Base-by-base conservation (phyloP, 2,797 vertebrate species). In the Leontocebus nigricollis region DNA sequence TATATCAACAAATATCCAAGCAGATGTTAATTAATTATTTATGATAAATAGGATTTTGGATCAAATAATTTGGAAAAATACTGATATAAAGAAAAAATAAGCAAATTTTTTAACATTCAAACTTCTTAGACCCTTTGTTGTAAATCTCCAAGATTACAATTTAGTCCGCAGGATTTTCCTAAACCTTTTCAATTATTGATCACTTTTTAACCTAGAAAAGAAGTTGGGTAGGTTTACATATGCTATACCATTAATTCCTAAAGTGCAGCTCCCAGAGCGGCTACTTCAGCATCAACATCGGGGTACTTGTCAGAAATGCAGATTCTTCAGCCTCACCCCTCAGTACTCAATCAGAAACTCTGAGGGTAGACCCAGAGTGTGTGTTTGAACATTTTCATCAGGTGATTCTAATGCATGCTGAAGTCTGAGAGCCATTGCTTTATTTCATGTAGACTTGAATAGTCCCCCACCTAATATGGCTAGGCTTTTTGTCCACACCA, bases 51-150 rank as follows among this genome's bases (percentile, higher is more conserved):
- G 3, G 1, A 22, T 11, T 81, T 77, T 22, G 33, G 30, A 85
- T 61, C 19, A 50, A 90, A 90, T 88, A 41, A 81, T 73, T 87
- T 95, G 36, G 50, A 48, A 36, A 88, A 93, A 76, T 76, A 61
- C 2, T 20, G 5, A 76, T 27, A 80, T 80, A 41, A 87, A 86
- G 19, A 82, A 36, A 67, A 92, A 77, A 41, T 77, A 75, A 93
- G 22, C 1, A 46, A 36, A 36, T 26, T n/a, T 95, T 12, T 94
- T 59, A 33, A 22, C 4, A 9, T 94, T 64, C 41, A 17, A 10
- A 15, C 61, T 77, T 52, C 24, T 88, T 82, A 79, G 17, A 75
- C 81, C 2, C 10, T 81, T 88, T 82, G 30, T 14, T 73, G 5
- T 88, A 46, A 77, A 61, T 50, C 52, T 79, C 30, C 8, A 80